Conservation (phyloP, 1,140 invertebrate genomes). For the Luehdorfia chinensis region DNA sequence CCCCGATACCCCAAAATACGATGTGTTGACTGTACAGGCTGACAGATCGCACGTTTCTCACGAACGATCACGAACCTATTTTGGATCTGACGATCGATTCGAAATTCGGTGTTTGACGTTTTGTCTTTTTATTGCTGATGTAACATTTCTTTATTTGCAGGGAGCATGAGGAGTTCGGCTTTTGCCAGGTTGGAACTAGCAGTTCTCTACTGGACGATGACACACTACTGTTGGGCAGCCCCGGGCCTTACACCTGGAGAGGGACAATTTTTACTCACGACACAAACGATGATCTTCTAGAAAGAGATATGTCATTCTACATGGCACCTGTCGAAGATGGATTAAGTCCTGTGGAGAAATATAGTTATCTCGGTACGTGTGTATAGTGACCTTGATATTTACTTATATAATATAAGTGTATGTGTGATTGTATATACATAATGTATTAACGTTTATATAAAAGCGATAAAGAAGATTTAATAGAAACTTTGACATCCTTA, state of each 20-base stretch:
- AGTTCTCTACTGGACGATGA: slow-evolving; percentile 87
- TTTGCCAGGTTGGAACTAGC: slow-evolving; percentile 95
- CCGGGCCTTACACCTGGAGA: slow-evolving; percentile 92
- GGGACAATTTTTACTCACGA: slow-evolving; percentile 91
- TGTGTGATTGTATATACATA: too few species aligned
- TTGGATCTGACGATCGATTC: too few species aligned
- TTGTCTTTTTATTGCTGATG: neutral
- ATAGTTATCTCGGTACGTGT: slow-evolving; percentile 89
- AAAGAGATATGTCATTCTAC: slow-evolving; percentile 88
- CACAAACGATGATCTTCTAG: slow-evolving; percentile 85
- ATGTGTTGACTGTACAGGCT: too few species aligned
- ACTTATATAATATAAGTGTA: too few species aligned
- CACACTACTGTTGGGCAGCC: slow-evolving; percentile 89
- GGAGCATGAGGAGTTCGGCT: slow-evolving; percentile 91
- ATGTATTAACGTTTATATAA: too few species aligned
- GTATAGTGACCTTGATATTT: neutral
- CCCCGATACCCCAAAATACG: too few species aligned
- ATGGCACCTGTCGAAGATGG: slow-evolving; percentile 82
- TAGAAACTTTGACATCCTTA: too few species aligned
- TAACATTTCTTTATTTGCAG: too few species aligned
- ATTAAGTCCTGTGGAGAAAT: slow-evolving; percentile 88
- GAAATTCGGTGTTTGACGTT: slow-evolving; percentile 16
- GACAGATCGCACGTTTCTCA: too few species aligned
- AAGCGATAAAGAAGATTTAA: too few species aligned
- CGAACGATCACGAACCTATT: too few species aligned